These are phyloP conservation scores for Poliocrania exsul DNA, from an alignment of 2,797 vertebrate species.

Conservation along the genomic window DNA sequence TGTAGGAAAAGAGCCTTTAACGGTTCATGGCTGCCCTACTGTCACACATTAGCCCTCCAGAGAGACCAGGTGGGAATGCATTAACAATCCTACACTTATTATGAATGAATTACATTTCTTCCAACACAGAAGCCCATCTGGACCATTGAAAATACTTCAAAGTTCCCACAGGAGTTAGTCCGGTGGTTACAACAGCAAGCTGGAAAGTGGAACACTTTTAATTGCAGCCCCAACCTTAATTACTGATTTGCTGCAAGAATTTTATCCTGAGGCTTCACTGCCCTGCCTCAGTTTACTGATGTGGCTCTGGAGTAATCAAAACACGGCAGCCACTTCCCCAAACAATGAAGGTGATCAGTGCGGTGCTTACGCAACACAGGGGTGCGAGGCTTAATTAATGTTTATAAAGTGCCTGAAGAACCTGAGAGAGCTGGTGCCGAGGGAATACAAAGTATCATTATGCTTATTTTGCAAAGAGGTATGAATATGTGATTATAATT, in stretches of 20 bases:
- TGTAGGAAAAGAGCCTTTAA: neutral
- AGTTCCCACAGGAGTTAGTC: neutral
- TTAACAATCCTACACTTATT: neutral
- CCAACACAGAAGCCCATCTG: neutral
- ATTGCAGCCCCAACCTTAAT: neutral
- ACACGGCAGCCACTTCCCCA: neutral
- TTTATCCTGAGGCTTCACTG: neutral
- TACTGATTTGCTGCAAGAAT: neutral
- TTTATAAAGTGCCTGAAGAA: constrained; percentile 27
- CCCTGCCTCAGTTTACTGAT: constrained; percentile 6
- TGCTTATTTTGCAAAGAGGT: constrained; percentile 38
- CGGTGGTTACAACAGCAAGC: neutral
- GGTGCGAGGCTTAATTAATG: neutral
- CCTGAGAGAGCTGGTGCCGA: neutral
- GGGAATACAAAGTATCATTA: constrained; percentile 35
- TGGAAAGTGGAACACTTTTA: neutral
- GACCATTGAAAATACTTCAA: neutral
- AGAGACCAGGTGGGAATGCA: neutral
- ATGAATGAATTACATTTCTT: neutral
- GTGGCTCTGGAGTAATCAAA: neutral
- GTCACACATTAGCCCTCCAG: neutral
- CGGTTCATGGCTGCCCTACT: neutral
- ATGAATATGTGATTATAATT: constrained; percentile 30
- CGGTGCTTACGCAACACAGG: neutral
- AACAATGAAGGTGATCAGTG: neutral